Conservation (phyloP, 2,797 vertebrate species). For the Pempheris klunzingeri region DNA sequence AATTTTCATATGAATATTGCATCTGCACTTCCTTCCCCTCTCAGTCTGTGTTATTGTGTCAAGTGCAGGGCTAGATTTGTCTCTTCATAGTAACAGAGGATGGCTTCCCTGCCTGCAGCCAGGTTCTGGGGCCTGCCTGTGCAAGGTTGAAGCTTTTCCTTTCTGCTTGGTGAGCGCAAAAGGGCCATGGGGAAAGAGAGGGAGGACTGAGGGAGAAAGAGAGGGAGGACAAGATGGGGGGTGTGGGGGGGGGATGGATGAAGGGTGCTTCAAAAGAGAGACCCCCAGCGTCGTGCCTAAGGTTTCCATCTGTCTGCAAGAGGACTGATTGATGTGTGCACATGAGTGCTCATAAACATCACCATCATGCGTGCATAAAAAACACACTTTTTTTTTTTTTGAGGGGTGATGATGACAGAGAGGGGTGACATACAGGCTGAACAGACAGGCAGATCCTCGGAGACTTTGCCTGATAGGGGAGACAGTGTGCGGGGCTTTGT, state of each 20-base stretch:
- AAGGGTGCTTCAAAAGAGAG: constrained; percentile 69
- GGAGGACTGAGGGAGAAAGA: background rate
- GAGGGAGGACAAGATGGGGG: constrained; percentile 12
- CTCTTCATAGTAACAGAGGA: constrained; percentile 63
- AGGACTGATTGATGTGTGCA: constrained; percentile 54
- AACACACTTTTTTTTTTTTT: constrained; percentile 15
- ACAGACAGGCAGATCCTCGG: constrained; percentile 46
- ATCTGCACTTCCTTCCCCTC: constrained; percentile 61
- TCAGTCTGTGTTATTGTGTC: constrained; percentile 71
- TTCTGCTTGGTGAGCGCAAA: constrained; percentile 67
- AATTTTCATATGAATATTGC: constrained; percentile 78
- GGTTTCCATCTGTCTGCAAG: constrained; percentile 82
- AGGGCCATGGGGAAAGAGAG: constrained; percentile 2
- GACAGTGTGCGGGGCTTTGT: constrained; percentile 25
- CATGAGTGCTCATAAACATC: constrained; percentile 52
- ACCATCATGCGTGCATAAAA: constrained; percentile 42
- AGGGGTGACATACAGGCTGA: constrained; percentile 47
- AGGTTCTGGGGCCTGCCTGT: constrained; percentile 72
- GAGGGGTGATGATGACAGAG: constrained; percentile 55
- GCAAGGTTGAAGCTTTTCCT: constrained; percentile 68
- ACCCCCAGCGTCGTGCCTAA: constrained; percentile 74
- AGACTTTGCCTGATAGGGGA: constrained; percentile 38
- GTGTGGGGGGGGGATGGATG: background rate
- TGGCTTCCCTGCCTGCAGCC: constrained; percentile 75
- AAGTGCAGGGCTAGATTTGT: constrained; percentile 66